Evolutionary conservation across 2,888 invertebrate genomes (phyloP).

Genomic region (Chromoteleia sp.): DNA sequence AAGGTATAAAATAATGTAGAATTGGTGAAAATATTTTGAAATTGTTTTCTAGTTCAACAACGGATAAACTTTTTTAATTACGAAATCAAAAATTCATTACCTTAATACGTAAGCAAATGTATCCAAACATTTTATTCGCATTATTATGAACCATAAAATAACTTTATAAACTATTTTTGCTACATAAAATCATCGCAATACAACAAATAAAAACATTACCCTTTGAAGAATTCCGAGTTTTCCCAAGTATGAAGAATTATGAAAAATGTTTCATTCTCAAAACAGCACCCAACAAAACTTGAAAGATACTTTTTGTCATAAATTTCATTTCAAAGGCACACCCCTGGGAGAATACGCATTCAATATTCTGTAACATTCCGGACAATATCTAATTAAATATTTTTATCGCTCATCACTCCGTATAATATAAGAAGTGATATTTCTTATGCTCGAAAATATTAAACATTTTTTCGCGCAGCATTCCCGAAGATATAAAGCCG

Average conservation of each 20-base stretch:
- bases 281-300: neutral
- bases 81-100: no score
- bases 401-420: slow-evolving; percentile 19
- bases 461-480: slow-evolving; percentile 15
- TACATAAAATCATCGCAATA: neutral
- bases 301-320: slow-evolving; percentile 10
- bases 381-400: slow-evolving; percentile 36
- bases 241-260: neutral
- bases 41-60: no score
- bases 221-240: neutral
- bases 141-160: no score
- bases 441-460: slow-evolving; percentile 20
- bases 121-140: no score
- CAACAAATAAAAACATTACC: neutral
- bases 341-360: neutral
- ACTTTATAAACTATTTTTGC: neutral
- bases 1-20: no score
- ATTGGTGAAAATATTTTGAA: no score
- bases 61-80: no score
- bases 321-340: slow-evolving; percentile 1
- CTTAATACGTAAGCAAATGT: no score
- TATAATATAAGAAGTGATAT: slow-evolving; percentile 16
- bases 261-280: neutral
- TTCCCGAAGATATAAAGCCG: slow-evolving; percentile 15
- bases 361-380: slow-evolving; percentile 19